These are phyloP conservation scores for Morpho achilles DNA, from an alignment of 2,888 invertebrate genomes.

Conservation along the genomic window DNA sequence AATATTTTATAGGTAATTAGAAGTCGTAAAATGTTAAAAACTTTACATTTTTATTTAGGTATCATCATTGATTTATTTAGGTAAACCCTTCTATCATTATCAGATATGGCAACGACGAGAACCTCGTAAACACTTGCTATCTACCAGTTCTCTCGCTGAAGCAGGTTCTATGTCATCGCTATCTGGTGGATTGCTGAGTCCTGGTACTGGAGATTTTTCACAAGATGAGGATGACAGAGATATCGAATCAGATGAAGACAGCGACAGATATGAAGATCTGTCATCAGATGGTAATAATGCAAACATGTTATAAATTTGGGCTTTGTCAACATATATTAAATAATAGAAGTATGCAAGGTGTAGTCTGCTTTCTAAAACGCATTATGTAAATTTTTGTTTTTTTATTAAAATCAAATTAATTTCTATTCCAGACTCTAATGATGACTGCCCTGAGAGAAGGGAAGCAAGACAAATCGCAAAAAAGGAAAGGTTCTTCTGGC, in stretches of 20 bases:
- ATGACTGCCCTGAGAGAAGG: constrained; percentile 77
- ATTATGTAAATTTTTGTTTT: too few relatives aligned
- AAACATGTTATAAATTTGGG: too few relatives aligned
- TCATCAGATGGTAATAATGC: constrained; percentile 84
- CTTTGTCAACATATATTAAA: constrained; percentile 1
- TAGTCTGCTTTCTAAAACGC: neutral
- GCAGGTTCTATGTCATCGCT: constrained; percentile 91
- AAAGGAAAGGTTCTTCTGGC: constrained; percentile 96
- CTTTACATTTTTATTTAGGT: neutral
- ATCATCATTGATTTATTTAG: neutral
- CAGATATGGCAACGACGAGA: constrained; percentile 92
- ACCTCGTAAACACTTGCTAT: constrained; percentile 90
- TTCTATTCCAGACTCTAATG: constrained; percentile 79
- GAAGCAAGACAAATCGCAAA: constrained; percentile 73
- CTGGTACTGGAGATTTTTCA: constrained; percentile 86
- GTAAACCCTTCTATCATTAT: neutral
- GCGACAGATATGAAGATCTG: constrained; percentile 91
- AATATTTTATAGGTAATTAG: too few relatives aligned
- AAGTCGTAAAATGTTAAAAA: too few relatives aligned
- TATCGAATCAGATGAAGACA: constrained; percentile 89
- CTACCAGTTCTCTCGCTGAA: constrained; percentile 91
- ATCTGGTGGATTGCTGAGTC: constrained; percentile 90
- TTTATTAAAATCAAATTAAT: too few relatives aligned
- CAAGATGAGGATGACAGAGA: constrained; percentile 89
- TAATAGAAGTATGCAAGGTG: too few relatives aligned